Percentiles rank a stretch among this genome's conserved stretches.
phyloP scores from a whole-genome alignment of 1,140 invertebrate species.

The Hyles vespertilio region DNA sequence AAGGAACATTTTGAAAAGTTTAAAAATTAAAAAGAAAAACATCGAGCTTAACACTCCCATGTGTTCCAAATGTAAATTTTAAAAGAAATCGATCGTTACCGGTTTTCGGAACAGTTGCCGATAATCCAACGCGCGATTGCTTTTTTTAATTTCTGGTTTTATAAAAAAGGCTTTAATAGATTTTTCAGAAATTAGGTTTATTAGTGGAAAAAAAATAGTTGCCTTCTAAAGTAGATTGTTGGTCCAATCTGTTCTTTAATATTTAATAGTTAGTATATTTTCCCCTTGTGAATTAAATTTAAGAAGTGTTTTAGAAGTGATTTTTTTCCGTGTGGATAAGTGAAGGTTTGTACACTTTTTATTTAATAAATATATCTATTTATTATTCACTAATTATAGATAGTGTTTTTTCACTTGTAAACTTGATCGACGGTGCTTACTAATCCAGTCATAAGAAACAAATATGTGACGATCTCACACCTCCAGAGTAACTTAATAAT shows the following conservation, averaged over 20 bases:
- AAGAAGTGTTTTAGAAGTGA: conserved; percentile 25
- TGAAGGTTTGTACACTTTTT: conserved; percentile 2
- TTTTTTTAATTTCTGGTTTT: conserved; percentile 18
- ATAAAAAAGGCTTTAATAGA: conserved; percentile 33
- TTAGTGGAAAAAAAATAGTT: conserved; percentile 31
- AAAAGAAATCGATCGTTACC: conserved; percentile 5
- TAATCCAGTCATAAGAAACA: no score
- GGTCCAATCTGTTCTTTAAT: conserved; percentile 49
- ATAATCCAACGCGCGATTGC: not conserved
- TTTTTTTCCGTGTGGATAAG: conserved; percentile 6
- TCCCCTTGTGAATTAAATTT: conserved; percentile 11
- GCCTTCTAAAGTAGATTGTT: conserved; percentile 47
- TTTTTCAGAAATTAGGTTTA: conserved; percentile 16
- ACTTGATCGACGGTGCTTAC: no score
- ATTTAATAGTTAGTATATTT: conserved; percentile 15
- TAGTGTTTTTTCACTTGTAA: no score
- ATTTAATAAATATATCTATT: not conserved
- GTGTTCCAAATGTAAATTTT: conserved; percentile 29
- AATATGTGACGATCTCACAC: no score
- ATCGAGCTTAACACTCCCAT: conserved; percentile 37
- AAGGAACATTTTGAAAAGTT: conserved; percentile 25
- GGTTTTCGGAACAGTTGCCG: not conserved
- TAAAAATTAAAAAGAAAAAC: conserved; percentile 53
- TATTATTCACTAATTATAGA: no score
- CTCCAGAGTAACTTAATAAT: no score